Percentiles rank a stretch among this genome's conserved stretches.
Evolutionary conservation across 2,113 vertebrate species (phyloP).

Genomic region (Ictalurus furcatus): DNA sequence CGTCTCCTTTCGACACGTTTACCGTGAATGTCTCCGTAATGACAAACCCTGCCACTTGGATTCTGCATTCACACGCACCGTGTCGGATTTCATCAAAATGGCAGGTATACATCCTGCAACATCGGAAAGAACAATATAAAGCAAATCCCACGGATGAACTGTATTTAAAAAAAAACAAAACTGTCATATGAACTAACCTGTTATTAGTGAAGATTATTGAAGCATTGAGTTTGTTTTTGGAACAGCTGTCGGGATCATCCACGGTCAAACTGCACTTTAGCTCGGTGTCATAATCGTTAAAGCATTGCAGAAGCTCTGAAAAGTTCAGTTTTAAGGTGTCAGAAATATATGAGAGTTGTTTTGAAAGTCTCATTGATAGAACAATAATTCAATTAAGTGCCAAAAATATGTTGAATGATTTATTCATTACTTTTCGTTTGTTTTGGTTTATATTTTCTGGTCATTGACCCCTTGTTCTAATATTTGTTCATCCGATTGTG

Average conservation of each 20-base stretch:
- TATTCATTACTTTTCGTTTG: neutral
- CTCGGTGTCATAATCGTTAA: constrained; percentile 26
- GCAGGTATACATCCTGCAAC: constrained; percentile 1
- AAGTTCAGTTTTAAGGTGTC: neutral
- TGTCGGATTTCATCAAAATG: neutral
- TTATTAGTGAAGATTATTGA: neutral
- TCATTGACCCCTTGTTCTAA: neutral
- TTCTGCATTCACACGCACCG: constrained; percentile 49
- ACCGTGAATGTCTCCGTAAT: rapidly evolving
- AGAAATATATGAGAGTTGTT: neutral
- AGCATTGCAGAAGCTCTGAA: constrained; percentile 51
- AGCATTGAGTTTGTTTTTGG: constrained; percentile 41
- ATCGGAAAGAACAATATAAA: neutral
- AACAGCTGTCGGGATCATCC: constrained; percentile 45
- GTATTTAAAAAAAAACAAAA: neutral
- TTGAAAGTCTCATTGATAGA: neutral
- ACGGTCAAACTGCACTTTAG: constrained; percentile 54
- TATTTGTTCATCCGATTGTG: neutral
- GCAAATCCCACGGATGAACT: neutral
- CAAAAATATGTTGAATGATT: neutral
- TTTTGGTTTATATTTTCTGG: neutral
- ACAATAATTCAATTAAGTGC: neutral
- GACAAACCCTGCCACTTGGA: neutral
- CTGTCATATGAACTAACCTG: neutral
- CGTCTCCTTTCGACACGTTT: constrained; percentile 23